Evolutionary conservation across 30 jellyfish, hydroid and myxozoan genomes (phyloP).

Genomic region (Cassiopea andromeda): DNA sequence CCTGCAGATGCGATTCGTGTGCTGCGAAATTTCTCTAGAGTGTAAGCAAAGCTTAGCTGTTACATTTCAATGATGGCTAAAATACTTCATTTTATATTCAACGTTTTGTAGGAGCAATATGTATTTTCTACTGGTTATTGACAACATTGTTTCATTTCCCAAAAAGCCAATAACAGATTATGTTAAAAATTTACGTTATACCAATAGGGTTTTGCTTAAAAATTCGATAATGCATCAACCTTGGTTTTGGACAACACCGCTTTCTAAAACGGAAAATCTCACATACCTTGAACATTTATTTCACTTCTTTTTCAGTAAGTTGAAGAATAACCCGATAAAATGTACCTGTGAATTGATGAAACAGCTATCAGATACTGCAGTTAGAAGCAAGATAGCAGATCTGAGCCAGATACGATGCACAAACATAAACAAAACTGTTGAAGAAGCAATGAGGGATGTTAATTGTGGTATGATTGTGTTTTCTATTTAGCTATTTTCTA

Average conservation of each 20-base stretch:
- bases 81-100: too few species aligned
- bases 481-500: too few species aligned
- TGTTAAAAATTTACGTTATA: too few species aligned
- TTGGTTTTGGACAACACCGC: too few species aligned
- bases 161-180: too few species aligned
- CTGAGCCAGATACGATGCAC: slow-evolving; percentile 14
- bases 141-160: neutral
- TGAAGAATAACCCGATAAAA: slow-evolving; percentile 34
- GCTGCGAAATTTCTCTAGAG: slow-evolving; percentile 35
- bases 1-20: slow-evolving; percentile 49
- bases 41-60: slow-evolving; percentile 3
- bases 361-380: slow-evolving; percentile 10
- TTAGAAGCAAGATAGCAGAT: slow-evolving; percentile 25
- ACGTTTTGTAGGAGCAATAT: too few species aligned
- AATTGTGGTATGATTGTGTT: slow-evolving; percentile 35
- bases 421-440: slow-evolving; percentile 26
- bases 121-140: neutral
- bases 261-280: neutral
- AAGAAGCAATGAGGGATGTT: slow-evolving; percentile 34
- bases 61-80: too few species aligned
- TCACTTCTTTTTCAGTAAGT: slow-evolving; percentile 6
- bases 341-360: slow-evolving; percentile 41
- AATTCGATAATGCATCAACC: too few species aligned
- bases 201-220: too few species aligned
- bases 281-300: neutral